phyloP scores from a whole-genome alignment of 30 jellyfish, hydroid and myxozoan genomes.

The Calvadosia cruxmelitensis region DNA sequence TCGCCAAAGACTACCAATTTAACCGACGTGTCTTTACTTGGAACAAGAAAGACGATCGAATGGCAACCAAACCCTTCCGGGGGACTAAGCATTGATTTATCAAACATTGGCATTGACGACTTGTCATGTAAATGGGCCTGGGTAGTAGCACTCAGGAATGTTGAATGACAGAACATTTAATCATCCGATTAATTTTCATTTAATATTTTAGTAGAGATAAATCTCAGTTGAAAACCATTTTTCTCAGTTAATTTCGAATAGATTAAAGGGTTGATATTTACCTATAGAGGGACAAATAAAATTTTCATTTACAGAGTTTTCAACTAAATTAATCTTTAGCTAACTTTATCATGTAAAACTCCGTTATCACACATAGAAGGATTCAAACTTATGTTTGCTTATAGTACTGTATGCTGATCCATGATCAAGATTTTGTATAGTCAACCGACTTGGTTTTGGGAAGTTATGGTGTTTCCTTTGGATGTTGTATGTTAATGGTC shows the following conservation, averaged over 20 bases:
- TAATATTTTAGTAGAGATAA: background rate
- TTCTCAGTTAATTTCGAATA: background rate
- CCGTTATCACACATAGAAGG: too few relatives aligned
- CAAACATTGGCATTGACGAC: conserved; percentile 7
- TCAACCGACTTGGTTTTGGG: too few relatives aligned
- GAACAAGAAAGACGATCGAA: background rate
- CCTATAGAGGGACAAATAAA: conserved; percentile 5
- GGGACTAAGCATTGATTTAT: conserved; percentile 17
- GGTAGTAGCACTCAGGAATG: conserved; percentile 14
- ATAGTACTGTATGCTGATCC: too few relatives aligned
- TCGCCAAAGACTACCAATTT: conserved; percentile 4
- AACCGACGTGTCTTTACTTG: conserved; percentile 13
- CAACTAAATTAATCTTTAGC: too few relatives aligned
- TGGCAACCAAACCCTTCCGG: conserved; percentile 9
- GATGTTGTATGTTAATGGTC: too few relatives aligned
- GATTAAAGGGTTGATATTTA: background rate
- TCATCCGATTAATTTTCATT: background rate
- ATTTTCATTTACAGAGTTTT: too few relatives aligned
- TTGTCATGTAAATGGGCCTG: conserved; percentile 16
- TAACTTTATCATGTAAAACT: too few relatives aligned
- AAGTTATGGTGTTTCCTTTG: too few relatives aligned
- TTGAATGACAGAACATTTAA: background rate
- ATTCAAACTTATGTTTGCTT: too few relatives aligned
- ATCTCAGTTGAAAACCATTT: too few relatives aligned
- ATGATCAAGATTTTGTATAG: too few relatives aligned